Evolutionary conservation across 2,888 invertebrate genomes (phyloP).

Genomic region (Panorpa germanica): DNA sequence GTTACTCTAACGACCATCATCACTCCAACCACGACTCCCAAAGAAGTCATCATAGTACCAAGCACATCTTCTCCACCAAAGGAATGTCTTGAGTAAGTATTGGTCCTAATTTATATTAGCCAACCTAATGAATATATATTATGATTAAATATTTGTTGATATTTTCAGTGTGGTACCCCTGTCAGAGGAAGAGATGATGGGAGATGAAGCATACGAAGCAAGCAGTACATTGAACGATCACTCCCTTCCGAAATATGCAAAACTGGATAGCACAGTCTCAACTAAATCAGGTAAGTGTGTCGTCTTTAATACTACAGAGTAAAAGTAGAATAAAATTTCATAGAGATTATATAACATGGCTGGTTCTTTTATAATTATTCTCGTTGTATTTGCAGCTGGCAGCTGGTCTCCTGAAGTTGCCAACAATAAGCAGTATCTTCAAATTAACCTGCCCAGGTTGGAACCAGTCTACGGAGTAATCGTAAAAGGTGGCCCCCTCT

Average conservation of each 20-base stretch:
- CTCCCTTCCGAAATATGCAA: slow-evolving; percentile 32
- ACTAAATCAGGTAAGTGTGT: slow-evolving; percentile 14
- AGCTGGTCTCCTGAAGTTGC: slow-evolving; percentile 48
- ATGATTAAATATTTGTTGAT: slow-evolving; percentile 1
- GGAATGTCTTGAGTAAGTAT: slow-evolving; percentile 23
- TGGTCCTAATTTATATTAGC: neutral
- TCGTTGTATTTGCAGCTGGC: slow-evolving; percentile 22
- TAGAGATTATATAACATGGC: neutral
- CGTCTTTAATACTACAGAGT: slow-evolving; percentile 10
- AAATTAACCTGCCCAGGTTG: slow-evolving; percentile 40
- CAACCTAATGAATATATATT: slow-evolving; percentile 3
- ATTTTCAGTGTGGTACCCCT: slow-evolving; percentile 19
- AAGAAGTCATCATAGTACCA: no score
- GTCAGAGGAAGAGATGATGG: slow-evolving; percentile 28
- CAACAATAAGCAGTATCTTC: slow-evolving; percentile 46
- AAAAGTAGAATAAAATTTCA: no score
- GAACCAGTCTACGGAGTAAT: slow-evolving; percentile 57
- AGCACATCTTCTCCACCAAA: slow-evolving; percentile 25
- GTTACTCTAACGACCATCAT: slow-evolving; percentile 9
- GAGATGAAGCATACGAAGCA: slow-evolving; percentile 34
- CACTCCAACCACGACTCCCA: slow-evolving; percentile 6
- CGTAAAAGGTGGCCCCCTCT: slow-evolving; percentile 47
- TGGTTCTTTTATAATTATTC: slow-evolving; percentile 4
- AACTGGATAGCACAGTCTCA: slow-evolving; percentile 23
- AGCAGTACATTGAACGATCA: slow-evolving; percentile 30